Base-by-base conservation (phyloP, 2,113 vertebrate species). In the Penelope pileata region DNA sequence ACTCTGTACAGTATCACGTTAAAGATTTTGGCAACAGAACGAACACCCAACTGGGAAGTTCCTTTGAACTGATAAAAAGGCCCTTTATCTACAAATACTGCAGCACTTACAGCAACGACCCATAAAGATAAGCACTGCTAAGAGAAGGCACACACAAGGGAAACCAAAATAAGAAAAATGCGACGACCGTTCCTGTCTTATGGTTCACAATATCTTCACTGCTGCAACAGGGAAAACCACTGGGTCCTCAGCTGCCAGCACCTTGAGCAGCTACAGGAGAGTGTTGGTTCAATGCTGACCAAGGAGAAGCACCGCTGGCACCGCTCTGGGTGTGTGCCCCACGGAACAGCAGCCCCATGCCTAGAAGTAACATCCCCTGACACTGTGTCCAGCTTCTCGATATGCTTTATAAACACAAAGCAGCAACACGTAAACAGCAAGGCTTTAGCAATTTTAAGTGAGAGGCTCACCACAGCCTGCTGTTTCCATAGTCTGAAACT, bases 261-360 rank as follows among this genome's bases (percentile, higher is more conserved):
- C 9, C 48, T 72, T 15, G 22, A 40, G 73, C 29, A 43, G 30
- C 14, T 38, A 23, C 30, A 6, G n/a, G n/a, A n/a, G n/a, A n/a
- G n/a, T 0, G 0, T 26, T 23, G 50, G 42, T 29, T 30, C 29
- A 72, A n/a, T 32, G 42, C 32, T 21, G 51, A 18, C 15, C 14
- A 36, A 48, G 1, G 3, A 60, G 13, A 12, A 86, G 12, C 16
- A 68, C 6, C 40, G 79, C 11, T 2, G 1, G 40, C 17, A 48
- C 58, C 3, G 0, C 10, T 42, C 26, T 19, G 0, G 0, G 15
- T 51, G 43, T 27, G 14, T 23, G 32, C 27, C 47, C 59, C 3
- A 4, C 14, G 3, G 3, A 67, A 78, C 10, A 50, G 43, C 18
- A 74, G 12, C 16, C 0, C n/a, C n/a, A n/a, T 16, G 21, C 16